These are phyloP conservation scores for Pica pica DNA, from an alignment of 2,113 vertebrate genomes.

Conservation along the genomic window DNA sequence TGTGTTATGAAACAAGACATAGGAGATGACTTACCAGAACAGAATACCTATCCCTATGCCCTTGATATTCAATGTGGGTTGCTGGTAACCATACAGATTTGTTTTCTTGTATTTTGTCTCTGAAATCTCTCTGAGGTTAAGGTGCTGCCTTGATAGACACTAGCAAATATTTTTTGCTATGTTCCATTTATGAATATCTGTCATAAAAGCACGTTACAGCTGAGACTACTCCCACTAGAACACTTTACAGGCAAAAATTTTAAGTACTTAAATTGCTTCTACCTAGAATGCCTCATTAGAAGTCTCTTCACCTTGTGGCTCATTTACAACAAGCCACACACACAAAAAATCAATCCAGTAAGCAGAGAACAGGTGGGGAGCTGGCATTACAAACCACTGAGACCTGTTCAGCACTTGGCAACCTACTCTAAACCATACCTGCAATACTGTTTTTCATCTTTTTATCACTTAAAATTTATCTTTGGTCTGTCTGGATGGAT, in stretches of 20 bases:
- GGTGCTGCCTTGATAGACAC: neutral
- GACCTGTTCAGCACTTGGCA: neutral
- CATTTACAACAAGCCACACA: neutral
- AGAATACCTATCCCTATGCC: neutral
- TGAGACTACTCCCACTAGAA: neutral
- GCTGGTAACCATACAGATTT: neutral
- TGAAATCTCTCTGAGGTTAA: neutral
- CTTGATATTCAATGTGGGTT: neutral
- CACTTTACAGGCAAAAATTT: neutral
- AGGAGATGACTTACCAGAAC: neutral
- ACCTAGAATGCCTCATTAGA: neutral
- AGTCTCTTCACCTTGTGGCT: neutral
- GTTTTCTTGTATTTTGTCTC: neutral
- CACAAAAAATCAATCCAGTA: neutral
- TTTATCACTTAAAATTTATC: neutral
- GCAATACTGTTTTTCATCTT: neutral
- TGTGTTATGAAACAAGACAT: neutral
- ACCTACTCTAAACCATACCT: neutral
- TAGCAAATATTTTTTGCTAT: neutral
- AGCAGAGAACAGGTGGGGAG: neutral
- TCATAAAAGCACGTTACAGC: neutral
- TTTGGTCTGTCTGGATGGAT: neutral
- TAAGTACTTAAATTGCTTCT: neutral
- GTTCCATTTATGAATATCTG: neutral
- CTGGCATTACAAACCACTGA: neutral